phyloP scores from a whole-genome alignment of 2,113 vertebrate genomes.

The Chaetops frenatus region DNA sequence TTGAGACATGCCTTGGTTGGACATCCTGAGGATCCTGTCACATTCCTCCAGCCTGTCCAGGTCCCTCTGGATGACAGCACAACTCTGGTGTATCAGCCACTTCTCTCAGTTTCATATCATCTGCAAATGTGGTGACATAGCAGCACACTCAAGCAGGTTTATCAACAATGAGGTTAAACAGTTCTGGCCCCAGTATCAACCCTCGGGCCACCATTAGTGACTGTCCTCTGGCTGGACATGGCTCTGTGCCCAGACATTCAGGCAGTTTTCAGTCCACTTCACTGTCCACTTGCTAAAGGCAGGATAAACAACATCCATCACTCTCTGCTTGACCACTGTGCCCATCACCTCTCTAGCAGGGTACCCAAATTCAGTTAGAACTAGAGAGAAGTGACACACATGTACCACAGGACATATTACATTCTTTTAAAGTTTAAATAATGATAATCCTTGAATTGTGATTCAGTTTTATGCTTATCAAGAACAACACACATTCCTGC shows the following conservation, averaged over 20 bases:
- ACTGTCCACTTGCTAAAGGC: neutral
- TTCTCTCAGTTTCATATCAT: neutral
- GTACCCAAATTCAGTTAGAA: neutral
- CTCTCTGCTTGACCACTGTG: neutral
- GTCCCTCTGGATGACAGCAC: neutral
- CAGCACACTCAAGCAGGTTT: neutral
- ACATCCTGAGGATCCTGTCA: neutral
- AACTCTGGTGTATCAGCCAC: neutral
- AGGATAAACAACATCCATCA: neutral
- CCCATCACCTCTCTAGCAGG: neutral
- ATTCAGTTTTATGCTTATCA: neutral
- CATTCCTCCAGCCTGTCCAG: neutral
- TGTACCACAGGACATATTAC: neutral
- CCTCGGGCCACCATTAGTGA: neutral
- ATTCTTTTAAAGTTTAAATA: neutral
- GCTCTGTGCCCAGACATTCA: neutral
- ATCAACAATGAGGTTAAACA: neutral
- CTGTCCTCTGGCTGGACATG: neutral
- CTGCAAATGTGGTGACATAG: neutral
- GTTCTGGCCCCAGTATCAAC: neutral
- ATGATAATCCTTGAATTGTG: neutral
- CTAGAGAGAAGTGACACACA: neutral
- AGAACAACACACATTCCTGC: neutral
- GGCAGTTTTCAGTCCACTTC: neutral
- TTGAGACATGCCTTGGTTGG: neutral